Percentiles rank a stretch among this genome's conserved stretches.
phyloP scores from a whole-genome alignment of 2,113 vertebrate genomes.

The Varanus salvator region DNA sequence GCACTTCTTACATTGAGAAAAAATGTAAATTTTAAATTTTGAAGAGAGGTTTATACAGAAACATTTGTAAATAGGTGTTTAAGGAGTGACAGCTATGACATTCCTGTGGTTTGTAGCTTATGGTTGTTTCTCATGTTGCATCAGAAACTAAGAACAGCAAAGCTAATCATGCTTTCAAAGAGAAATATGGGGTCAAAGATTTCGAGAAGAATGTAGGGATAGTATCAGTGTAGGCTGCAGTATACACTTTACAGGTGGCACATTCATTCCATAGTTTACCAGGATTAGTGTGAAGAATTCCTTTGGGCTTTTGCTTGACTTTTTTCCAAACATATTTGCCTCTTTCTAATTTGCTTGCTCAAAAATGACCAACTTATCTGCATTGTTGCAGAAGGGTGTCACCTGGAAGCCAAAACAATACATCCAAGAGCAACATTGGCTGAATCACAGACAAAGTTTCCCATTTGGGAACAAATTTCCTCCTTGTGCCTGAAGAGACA shows the following conservation, averaged over 20 bases:
- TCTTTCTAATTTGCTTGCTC: constrained; percentile 54
- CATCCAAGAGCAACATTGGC: constrained; percentile 57
- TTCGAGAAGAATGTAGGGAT: background rate
- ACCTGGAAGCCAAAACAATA: constrained; percentile 54
- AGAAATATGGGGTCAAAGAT: background rate
- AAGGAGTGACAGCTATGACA: background rate
- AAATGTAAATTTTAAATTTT: constrained; percentile 66
- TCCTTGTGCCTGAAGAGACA: constrained; percentile 65
- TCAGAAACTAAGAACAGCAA: background rate
- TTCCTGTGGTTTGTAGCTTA: background rate
- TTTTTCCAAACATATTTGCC: background rate
- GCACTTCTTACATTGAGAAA: constrained; percentile 52
- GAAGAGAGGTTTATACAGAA: constrained; percentile 58
- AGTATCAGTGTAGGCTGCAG: background rate
- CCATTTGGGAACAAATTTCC: constrained; percentile 66
- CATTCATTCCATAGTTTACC: background rate
- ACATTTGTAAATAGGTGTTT: constrained; percentile 60
- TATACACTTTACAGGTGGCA: background rate
- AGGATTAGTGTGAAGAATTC: background rate
- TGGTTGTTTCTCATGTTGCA: background rate
- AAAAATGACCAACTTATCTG: constrained; percentile 40
- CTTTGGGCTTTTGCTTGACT: background rate
- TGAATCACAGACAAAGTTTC: constrained; percentile 60
- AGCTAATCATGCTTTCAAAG: background rate
- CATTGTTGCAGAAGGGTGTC: constrained; percentile 39